Evolutionary conservation across 2,113 vertebrate genomes (phyloP), one percentile per base, ranked within the genome.

Genomic region (Meriones unguiculatus): DNA sequence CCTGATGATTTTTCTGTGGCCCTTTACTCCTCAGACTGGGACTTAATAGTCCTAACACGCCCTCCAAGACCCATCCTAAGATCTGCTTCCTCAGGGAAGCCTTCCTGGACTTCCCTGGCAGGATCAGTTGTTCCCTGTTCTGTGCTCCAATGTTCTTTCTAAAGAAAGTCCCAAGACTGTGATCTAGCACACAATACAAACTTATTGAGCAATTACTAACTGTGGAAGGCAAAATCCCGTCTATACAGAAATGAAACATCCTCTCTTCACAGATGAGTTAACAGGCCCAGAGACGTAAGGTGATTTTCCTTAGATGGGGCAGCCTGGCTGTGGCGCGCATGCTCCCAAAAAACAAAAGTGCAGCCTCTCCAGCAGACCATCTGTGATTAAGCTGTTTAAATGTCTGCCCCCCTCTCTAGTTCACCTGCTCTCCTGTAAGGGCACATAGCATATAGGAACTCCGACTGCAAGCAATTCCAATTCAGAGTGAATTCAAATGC

Each of bases 241-340:
- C 77, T 91, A 65, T 20, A 57, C 62, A 13, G 22, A 72, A 62
- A 75, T 32, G 12, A 93, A 52, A 28, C 62, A 46, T 11, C 54
- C 89, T 24, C 81, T 57, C 73, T 89, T 90, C 84, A 78, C 65
- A 62, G 73, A 73, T 59, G 87, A 73, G 69, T 59, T 73, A 73
- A 57, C 87, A 59, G n/a, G 87, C 54, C 84, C 84, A 70, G 90
- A 84, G 90, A 96, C 67, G 50, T 41, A 90, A 84, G 64, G 75
- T 24, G 57, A 90, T 82, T 88, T 67, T 90, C 80, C 72, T 46
- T 70, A 90, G 15, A 70, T 8, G 15, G 41, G 59, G 89, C 52
- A 38, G 85, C n/a, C 35, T n/a, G 72, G 76, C 90, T 64, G 24
- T 20, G 13, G 15, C 50, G 18, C 10, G 24, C 65, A 41, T 0